Conservation (phyloP, 2,888 invertebrate genomes). For the Alloscopus bannaensis region DNA sequence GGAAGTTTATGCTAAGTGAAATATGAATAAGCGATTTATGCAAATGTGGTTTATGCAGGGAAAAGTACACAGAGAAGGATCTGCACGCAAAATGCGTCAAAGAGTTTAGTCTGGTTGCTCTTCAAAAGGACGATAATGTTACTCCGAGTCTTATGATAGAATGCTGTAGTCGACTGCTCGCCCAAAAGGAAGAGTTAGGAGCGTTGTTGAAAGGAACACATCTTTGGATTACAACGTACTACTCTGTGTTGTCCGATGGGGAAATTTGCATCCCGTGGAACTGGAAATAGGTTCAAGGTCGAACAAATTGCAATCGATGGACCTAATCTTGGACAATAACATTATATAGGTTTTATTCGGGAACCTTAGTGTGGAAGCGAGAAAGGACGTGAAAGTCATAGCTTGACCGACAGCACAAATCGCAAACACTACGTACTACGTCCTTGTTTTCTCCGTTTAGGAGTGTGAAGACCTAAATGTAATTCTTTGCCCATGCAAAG, state of each 20-base stretch:
- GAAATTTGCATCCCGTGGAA: slow-evolving; percentile 96
- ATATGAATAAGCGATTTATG: slow-evolving; percentile 2
- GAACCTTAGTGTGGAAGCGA: not conserved
- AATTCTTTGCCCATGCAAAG: too few species aligned
- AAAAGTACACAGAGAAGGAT: slow-evolving; percentile 87
- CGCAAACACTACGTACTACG: too few species aligned
- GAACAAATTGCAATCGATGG: not conserved
- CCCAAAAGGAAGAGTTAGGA: slow-evolving; percentile 75
- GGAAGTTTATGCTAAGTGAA: too few species aligned
- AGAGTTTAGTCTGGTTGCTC: slow-evolving; percentile 82
- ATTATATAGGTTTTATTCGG: not conserved
- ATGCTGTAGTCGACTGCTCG: slow-evolving; percentile 85
- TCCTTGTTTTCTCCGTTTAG: too few species aligned
- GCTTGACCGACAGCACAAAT: too few species aligned
- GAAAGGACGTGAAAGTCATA: not conserved
- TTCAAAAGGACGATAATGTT: slow-evolving; percentile 93
- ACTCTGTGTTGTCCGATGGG: slow-evolving; percentile 92
- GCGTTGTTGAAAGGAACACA: slow-evolving; percentile 81
- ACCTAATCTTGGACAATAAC: not conserved
- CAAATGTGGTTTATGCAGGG: slow-evolving; percentile 77
- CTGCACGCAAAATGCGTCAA: slow-evolving; percentile 81
- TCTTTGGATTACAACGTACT: slow-evolving; percentile 91
- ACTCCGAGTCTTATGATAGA: slow-evolving; percentile 92
- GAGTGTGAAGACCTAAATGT: too few species aligned
- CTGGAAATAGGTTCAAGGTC: slow-evolving; percentile 78